These are phyloP conservation scores for Synanthedon formicaeformis DNA, from an alignment of 2,888 invertebrate genomes.

Conservation along the genomic window DNA sequence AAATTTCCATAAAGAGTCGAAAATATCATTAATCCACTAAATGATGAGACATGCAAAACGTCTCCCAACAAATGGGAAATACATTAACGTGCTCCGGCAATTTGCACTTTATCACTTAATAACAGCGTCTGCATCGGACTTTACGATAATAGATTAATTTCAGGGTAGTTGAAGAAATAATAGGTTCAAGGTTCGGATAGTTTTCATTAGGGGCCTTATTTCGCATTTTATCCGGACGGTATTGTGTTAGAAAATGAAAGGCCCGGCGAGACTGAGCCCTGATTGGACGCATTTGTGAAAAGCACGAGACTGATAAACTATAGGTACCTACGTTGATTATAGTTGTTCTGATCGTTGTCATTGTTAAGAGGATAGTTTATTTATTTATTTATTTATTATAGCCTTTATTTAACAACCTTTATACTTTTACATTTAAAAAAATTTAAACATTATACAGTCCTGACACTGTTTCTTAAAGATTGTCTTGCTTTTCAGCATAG, in stretches of 20 bases:
- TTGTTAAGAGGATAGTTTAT: slow-evolving; percentile 27
- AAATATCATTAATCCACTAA: neutral
- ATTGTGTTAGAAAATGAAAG: slow-evolving; percentile 10
- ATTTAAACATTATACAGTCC: too few species aligned
- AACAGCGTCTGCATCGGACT: slow-evolving; percentile 38
- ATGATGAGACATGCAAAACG: neutral
- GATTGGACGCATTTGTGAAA: slow-evolving; percentile 44
- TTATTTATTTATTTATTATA: too few species aligned
- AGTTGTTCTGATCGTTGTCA: slow-evolving; percentile 40
- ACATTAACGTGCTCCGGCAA: neutral
- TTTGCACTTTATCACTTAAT: slow-evolving; percentile 4
- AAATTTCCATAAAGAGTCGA: neutral
- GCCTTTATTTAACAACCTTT: too few species aligned
- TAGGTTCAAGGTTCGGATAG: slow-evolving; percentile 19
- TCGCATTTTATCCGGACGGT: slow-evolving; percentile 29
- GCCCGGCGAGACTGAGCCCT: slow-evolving; percentile 9
- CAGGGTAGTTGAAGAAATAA: slow-evolving; percentile 10
- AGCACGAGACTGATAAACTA: slow-evolving; percentile 26
- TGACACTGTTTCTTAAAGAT: too few species aligned
- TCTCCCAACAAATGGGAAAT: neutral
- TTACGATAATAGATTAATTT: slow-evolving; percentile 37
- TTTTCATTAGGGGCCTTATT: slow-evolving; percentile 40
- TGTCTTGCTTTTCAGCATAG: too few species aligned
- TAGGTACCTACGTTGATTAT: slow-evolving; percentile 23
- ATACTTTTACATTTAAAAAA: too few species aligned